A percentile compares a stretch with the other conserved stretches of the same genome.
These are phyloP conservation scores for Idaea dimidiata DNA, from an alignment of 2,888 invertebrate species.

Conservation along the genomic window DNA sequence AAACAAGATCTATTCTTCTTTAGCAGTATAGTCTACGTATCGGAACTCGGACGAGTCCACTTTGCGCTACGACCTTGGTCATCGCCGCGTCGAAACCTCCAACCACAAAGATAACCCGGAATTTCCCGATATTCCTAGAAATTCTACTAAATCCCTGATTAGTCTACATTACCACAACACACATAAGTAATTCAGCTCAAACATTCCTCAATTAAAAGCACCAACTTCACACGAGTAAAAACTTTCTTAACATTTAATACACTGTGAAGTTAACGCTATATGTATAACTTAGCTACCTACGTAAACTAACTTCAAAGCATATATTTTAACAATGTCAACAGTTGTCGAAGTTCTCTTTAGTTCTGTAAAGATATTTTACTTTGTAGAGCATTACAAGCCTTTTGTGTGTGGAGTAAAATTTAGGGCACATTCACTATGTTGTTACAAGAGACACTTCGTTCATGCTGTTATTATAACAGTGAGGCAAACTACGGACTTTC, in stretches of 20 bases:
- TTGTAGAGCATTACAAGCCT: slow-evolving; percentile 1
- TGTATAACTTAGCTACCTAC: not conserved
- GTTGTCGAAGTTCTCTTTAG: not conserved
- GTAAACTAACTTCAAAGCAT: slow-evolving; percentile 22
- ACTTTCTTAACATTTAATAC: not conserved
- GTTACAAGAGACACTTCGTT: not conserved
- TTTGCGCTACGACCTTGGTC: too few relatives aligned
- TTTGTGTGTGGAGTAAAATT: slow-evolving; percentile 1
- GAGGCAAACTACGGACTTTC: not conserved
- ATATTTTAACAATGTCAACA: slow-evolving; percentile 24
- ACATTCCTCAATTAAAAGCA: not conserved
- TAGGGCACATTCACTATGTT: not conserved
- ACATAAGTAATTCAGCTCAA: not conserved
- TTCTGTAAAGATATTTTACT: not conserved
- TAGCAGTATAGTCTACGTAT: too few relatives aligned
- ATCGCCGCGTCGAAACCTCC: too few relatives aligned
- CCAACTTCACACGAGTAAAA: not conserved
- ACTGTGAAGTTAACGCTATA: not conserved
- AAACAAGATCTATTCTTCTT: too few relatives aligned
- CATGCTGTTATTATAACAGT: not conserved
- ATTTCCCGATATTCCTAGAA: too few relatives aligned
- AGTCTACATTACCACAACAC: not conserved
- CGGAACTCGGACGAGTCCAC: too few relatives aligned
- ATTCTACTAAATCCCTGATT: too few relatives aligned
- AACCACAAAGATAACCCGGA: too few relatives aligned